phyloP scores from a whole-genome alignment of 2,113 vertebrate genomes.

The Fregata magnificens region DNA sequence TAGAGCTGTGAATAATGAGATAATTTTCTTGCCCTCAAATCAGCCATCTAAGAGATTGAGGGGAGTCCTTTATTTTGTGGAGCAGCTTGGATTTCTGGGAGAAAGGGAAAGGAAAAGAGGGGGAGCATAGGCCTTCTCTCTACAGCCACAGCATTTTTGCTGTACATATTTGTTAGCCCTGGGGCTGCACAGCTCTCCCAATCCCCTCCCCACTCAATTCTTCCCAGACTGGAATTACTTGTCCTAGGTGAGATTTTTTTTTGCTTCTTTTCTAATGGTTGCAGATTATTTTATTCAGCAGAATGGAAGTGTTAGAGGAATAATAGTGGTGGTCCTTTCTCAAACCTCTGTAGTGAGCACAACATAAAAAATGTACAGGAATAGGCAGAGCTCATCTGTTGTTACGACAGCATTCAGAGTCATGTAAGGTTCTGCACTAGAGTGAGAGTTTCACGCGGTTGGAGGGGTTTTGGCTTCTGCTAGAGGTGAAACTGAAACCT shows the following conservation, averaged over 20 bases:
- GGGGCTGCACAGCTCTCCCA: background rate
- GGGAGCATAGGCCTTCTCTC: background rate
- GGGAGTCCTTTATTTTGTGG: background rate
- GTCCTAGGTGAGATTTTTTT: background rate
- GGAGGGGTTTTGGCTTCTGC: background rate
- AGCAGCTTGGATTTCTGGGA: background rate
- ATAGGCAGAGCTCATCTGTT: background rate
- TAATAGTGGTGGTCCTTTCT: background rate
- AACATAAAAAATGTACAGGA: background rate
- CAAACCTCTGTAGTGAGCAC: background rate
- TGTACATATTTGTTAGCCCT: background rate
- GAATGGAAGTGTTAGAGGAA: background rate
- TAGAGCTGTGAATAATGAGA: background rate
- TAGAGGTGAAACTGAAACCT: background rate
- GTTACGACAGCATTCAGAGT: background rate
- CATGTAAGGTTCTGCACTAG: background rate
- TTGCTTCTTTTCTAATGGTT: background rate
- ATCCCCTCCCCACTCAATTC: background rate
- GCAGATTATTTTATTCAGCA: background rate
- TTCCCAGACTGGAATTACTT: background rate
- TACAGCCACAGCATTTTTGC: background rate
- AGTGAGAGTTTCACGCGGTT: background rate
- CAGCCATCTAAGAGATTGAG: background rate
- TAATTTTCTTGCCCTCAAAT: background rate
- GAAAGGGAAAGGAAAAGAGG: background rate